Evolutionary conservation across 2,113 vertebrate species (phyloP), one percentile per base, ranked within the genome.

Genomic region (Mola mola): DNA sequence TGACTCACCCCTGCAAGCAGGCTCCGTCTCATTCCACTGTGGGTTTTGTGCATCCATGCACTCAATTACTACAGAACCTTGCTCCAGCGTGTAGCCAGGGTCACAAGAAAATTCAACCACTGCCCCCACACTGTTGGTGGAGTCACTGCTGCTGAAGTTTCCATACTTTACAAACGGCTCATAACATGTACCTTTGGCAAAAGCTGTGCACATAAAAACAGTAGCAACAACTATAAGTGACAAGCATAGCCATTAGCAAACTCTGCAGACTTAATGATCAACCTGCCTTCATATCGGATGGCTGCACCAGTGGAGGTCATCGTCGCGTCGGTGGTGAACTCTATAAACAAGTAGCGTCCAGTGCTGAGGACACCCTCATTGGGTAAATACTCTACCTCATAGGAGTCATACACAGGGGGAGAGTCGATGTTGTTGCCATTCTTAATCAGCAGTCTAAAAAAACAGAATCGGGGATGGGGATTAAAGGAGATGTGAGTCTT

Each of bases 21-120:
- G 96, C 61, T 99, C 97, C 0, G 97, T 98, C 90, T 98, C 96
- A 0, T 98, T 99, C 97, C 97, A 99, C 89, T 97, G 96, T 0
- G 97, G 96, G 66, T 96, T 95, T 0, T 87, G 89, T 25, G 90
- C 88, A 11, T 98, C 94, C 0, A 98, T 86, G 0, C 97, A 99
- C 72, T 99, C 96, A 0, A 98, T 97, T 87, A 96, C 94, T 47
- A 95, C 91, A 2, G 96, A 96, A n/a, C 97, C 97, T 77, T 98
- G 97, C 83, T 98, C 97, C 87, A 98, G 81, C 0, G 96, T 98
- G 84, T 99, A 98, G 49, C 97, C 97, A 0, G 96, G 93, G 76
- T 98, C 93, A 0, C 97, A 98, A 51, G 94, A 94, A 87, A 99
- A 98, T 88, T 98, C 96, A 78, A 97, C 96, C 0, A 95, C 94